Conservation (phyloP, 2,113 vertebrate genomes). For the Tachysurus fulvidraco region DNA sequence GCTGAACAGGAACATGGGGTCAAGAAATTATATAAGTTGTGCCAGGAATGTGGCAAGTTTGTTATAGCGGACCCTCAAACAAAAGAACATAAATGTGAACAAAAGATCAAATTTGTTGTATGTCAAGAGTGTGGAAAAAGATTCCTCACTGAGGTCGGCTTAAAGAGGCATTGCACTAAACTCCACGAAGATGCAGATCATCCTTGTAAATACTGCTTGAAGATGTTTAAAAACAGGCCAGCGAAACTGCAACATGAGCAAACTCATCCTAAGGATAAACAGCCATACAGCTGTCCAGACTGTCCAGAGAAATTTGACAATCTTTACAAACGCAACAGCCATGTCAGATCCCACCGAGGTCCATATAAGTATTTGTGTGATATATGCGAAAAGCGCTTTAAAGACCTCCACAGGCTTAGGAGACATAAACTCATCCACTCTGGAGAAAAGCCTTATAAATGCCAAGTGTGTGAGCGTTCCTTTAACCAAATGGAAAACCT, state of each 20-base stretch:
- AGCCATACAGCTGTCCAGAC: slow-evolving; percentile 28
- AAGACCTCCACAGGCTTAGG: neutral
- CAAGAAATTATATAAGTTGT: slow-evolving; percentile 1
- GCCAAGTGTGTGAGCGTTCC: slow-evolving; percentile 32
- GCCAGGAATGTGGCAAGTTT: slow-evolving; percentile 26
- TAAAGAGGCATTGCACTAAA: slow-evolving; percentile 18
- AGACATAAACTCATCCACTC: slow-evolving; percentile 20
- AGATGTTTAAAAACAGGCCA: slow-evolving; percentile 15
- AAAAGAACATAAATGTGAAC: slow-evolving; percentile 21
- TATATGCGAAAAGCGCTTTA: slow-evolving; percentile 12
- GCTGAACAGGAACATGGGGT: slow-evolving; percentile 20
- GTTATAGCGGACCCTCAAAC: neutral
- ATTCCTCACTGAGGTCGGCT: slow-evolving; percentile 5
- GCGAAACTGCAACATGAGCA: slow-evolving; percentile 24
- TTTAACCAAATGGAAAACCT: slow-evolving; percentile 33
- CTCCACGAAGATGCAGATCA: neutral
- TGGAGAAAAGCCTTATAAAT: slow-evolving; percentile 23
- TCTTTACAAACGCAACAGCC: slow-evolving; percentile 1
- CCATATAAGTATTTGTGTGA: slow-evolving; percentile 2
- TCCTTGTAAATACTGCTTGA: slow-evolving; percentile 25
- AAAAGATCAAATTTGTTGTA: neutral
- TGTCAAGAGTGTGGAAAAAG: slow-evolving; percentile 25
- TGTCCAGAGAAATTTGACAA: slow-evolving; percentile 20
- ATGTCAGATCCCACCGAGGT: slow-evolving; percentile 13
- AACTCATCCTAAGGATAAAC: slow-evolving; percentile 11